Evolutionary conservation across 2,113 vertebrate genomes (phyloP).

Genomic region (Antigone vipio): DNA sequence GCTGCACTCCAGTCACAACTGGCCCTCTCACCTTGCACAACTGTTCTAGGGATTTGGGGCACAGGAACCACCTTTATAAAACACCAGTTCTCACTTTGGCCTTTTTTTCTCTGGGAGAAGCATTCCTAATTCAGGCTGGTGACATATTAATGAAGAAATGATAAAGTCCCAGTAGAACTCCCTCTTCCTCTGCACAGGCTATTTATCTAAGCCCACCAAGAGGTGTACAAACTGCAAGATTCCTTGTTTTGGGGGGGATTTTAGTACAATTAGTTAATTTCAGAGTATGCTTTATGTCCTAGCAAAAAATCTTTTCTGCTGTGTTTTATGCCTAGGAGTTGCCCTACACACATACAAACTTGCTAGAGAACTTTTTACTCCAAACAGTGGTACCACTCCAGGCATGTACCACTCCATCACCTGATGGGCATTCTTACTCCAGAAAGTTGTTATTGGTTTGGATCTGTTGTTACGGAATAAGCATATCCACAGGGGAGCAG

Average conservation of each 20-base stretch:
- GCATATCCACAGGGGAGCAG: background rate
- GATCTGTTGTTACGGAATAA: background rate
- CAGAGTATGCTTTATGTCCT: background rate
- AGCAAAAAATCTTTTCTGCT: background rate
- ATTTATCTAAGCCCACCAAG: background rate
- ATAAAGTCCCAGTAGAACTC: background rate
- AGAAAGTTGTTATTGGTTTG: background rate
- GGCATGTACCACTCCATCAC: background rate
- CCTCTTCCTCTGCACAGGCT: background rate
- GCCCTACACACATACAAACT: background rate
- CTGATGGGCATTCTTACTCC: background rate
- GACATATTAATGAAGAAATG: background rate
- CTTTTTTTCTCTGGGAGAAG: background rate
- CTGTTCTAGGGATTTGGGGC: background rate
- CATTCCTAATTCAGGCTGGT: background rate
- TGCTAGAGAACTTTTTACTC: background rate
- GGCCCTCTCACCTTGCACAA: background rate
- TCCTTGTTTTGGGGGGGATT: background rate
- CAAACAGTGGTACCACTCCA: background rate
- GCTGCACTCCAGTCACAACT: fast-evolving
- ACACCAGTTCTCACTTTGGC: background rate
- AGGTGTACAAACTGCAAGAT: background rate
- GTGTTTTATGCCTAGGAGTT: background rate
- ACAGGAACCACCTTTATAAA: background rate
- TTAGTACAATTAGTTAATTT: background rate